Percentiles rank a stretch among this genome's conserved stretches.
phyloP scores from a whole-genome alignment of 2,888 invertebrate genomes.

The Pyrrhia umbra region DNA sequence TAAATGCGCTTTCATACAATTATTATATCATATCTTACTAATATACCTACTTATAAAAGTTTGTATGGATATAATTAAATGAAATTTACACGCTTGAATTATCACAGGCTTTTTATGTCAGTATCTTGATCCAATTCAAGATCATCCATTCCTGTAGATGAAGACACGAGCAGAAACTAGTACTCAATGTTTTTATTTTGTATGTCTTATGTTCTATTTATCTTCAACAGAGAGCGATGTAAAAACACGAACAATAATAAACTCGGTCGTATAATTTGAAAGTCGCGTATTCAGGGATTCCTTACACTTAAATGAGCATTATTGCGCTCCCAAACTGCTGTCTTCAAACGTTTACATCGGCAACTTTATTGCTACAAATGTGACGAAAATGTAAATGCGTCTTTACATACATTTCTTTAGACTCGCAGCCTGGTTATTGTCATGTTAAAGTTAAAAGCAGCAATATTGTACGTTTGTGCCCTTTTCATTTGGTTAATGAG shows the following conservation, averaged over 20 bases:
- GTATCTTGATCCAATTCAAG: not conserved
- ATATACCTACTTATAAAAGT: too few species aligned
- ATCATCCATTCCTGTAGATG: not conserved
- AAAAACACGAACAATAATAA: constrained; percentile 61
- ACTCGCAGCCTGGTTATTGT: constrained; percentile 70
- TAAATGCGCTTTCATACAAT: too few species aligned
- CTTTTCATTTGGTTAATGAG: constrained; percentile 54
- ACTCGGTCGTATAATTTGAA: constrained; percentile 70
- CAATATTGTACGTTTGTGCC: constrained; percentile 60
- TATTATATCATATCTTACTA: too few species aligned
- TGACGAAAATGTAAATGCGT: constrained; percentile 81
- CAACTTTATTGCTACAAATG: constrained; percentile 82
- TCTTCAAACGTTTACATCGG: constrained; percentile 78
- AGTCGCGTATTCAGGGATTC: constrained; percentile 72
- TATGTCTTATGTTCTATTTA: constrained; percentile 23
- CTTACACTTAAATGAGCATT: constrained; percentile 78
- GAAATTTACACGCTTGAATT: too few species aligned
- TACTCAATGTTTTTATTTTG: not conserved
- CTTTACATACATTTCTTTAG: constrained; percentile 69
- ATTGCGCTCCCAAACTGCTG: constrained; percentile 77
- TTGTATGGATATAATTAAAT: too few species aligned
- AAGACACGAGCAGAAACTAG: not conserved
- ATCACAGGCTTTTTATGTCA: too few species aligned
- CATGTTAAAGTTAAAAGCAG: constrained; percentile 67
- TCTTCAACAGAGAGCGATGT: constrained; percentile 12